These are phyloP conservation scores for Stenopsyche tienmushanensis DNA, from an alignment of 1,140 invertebrate genomes.

Conservation along the genomic window DNA sequence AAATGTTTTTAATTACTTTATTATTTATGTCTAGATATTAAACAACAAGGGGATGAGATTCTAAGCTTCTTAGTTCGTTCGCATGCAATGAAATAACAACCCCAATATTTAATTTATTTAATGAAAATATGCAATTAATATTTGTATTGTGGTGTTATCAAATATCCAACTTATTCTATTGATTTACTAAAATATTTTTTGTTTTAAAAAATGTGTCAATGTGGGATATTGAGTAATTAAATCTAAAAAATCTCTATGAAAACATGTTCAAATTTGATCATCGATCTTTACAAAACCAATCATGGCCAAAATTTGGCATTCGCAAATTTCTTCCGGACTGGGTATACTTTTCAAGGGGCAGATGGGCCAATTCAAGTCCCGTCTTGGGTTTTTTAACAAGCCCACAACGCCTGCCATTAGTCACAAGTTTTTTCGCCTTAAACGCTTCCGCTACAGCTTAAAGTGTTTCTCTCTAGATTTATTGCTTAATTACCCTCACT, in stretches of 20 bases:
- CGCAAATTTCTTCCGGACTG: conserved; percentile 9
- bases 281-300: neutral
- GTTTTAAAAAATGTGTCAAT: no score
- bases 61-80: conserved; percentile 6
- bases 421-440: conserved; percentile 41
- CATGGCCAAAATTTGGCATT: neutral
- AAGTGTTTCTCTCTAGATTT: conserved; percentile 38
- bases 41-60: conserved; percentile 29
- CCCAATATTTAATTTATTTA: no score
- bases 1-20: conserved; percentile 41
- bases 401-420: conserved; percentile 40
- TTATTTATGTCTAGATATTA: conserved; percentile 41
- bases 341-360: conserved; percentile 1
- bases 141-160: no score
- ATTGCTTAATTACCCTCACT: conserved; percentile 41
- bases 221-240: no score
- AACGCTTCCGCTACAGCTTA: conserved; percentile 40
- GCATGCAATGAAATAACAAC: no score
- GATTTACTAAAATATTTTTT: no score
- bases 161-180: no score
- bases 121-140: no score
- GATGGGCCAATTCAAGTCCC: conserved; percentile 20
- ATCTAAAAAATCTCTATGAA: no score
- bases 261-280: no score
- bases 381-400: conserved; percentile 40